phyloP scores from a whole-genome alignment of 37 sponge, comb jelly and placozoan genomes.

The Geodia barretti region DNA sequence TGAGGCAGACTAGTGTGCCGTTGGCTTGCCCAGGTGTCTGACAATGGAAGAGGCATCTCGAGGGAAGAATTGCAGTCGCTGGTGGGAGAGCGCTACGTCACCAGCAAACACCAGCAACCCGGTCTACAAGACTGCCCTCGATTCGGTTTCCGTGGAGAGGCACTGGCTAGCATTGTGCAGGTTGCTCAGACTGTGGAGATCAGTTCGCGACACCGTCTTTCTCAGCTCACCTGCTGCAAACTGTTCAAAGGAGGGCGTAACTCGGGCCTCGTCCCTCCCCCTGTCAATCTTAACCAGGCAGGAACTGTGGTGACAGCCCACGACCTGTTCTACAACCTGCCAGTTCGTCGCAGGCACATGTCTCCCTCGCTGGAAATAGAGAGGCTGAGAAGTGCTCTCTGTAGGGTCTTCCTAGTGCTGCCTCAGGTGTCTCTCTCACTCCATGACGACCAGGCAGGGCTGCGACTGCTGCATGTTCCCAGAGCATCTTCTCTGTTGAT shows the following conservation, averaged over 20 bases:
- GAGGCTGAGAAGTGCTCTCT: conserved; percentile 20
- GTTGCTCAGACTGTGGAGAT: conserved; percentile 66
- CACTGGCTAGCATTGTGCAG: conserved; percentile 54
- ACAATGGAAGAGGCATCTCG: conserved; percentile 69
- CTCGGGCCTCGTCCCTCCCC: neutral
- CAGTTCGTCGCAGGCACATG: conserved; percentile 56
- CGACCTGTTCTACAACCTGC: conserved; percentile 74
- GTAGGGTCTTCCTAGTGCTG: conserved; percentile 45
- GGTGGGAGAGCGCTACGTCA: conserved; percentile 59
- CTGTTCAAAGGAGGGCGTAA: conserved; percentile 46
- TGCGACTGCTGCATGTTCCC: conserved; percentile 36
- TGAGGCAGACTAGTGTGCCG: neutral
- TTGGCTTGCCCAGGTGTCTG: conserved; percentile 38
- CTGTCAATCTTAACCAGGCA: conserved; percentile 7
- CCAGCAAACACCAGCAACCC: conserved; percentile 73
- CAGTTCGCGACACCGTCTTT: conserved; percentile 45
- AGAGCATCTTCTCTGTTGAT: conserved; percentile 28
- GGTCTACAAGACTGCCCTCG: conserved; percentile 26
- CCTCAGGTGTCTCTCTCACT: conserved; percentile 64
- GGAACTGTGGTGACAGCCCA: conserved; percentile 71
- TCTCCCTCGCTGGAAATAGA: conserved; percentile 22
- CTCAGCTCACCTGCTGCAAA: conserved; percentile 46
- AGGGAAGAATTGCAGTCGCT: conserved; percentile 31
- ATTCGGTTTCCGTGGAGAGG: conserved; percentile 72
- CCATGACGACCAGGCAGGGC: conserved; percentile 34